Evolutionary conservation across 2,888 invertebrate genomes (phyloP).

Genomic region (Eupithecia dodoneata): DNA sequence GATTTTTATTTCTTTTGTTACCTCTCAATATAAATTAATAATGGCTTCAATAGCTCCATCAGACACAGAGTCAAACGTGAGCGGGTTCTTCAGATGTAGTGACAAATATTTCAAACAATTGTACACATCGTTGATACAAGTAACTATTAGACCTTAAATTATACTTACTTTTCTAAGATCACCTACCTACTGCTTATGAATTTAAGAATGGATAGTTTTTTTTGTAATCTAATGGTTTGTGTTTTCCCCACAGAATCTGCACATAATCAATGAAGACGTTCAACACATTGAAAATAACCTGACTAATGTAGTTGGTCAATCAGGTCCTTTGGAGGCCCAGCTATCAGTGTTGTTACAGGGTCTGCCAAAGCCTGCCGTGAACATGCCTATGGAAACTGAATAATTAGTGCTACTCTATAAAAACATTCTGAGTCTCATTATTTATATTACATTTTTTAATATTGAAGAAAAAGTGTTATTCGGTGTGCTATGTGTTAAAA

Average conservation of each 20-base stretch:
- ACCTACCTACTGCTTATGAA: not conserved
- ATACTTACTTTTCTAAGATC: too few species aligned
- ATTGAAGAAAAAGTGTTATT: not conserved
- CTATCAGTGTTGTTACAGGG: slow-evolving; percentile 63
- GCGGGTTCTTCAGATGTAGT: slow-evolving; percentile 73
- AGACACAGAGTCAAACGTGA: slow-evolving; percentile 77
- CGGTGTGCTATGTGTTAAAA: not conserved
- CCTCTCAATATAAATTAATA: slow-evolving; percentile 12
- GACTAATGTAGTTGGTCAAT: slow-evolving; percentile 60
- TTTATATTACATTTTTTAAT: too few species aligned
- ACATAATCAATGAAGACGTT: slow-evolving; percentile 73
- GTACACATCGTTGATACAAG: slow-evolving; percentile 71
- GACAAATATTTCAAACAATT: slow-evolving; percentile 69
- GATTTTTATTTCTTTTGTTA: too few species aligned
- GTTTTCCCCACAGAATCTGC: slow-evolving; percentile 67
- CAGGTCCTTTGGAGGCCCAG: slow-evolving; percentile 72
- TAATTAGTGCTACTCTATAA: slow-evolving; percentile 37
- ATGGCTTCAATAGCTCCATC: slow-evolving; percentile 72
- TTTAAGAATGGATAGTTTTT: not conserved
- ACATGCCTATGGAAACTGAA: slow-evolving; percentile 68
- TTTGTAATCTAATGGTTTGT: not conserved
- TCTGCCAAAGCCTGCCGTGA: slow-evolving; percentile 64
- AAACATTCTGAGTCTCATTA: too few species aligned
- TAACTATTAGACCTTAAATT: slow-evolving; percentile 38
- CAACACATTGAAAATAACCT: slow-evolving; percentile 73